phyloP scores from a whole-genome alignment of 1,140 invertebrate genomes.

The Heliconius hermathena region DNA sequence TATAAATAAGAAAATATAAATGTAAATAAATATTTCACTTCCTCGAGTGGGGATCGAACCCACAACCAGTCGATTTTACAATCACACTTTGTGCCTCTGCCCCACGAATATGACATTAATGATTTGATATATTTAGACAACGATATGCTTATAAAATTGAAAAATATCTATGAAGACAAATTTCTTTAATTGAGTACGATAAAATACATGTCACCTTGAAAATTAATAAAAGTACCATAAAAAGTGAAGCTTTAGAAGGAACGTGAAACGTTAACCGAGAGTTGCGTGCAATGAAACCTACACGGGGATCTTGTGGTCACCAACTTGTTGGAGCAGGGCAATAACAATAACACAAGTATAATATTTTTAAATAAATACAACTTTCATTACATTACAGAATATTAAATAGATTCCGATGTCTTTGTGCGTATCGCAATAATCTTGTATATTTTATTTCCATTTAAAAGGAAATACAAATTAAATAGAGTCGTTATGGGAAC shows the following conservation, averaged over 20 bases:
- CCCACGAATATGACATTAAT: background rate
- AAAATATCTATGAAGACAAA: background rate
- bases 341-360: slow-evolving; percentile 38
- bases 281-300: slow-evolving; percentile 56
- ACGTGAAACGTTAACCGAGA: slow-evolving; percentile 58
- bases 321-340: slow-evolving; percentile 40
- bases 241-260: slow-evolving; percentile 58
- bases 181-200: background rate
- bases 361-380: slow-evolving; percentile 31
- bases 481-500: slow-evolving; percentile 59
- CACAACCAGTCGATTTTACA: too few species aligned
- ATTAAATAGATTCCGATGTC: slow-evolving; percentile 48
- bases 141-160: background rate
- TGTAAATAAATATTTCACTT: too few species aligned
- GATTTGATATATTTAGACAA: background rate
- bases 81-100: too few species aligned
- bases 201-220: background rate
- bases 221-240: slow-evolving; percentile 50
- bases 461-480: slow-evolving; percentile 50
- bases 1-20: too few species aligned
- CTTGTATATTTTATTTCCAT: slow-evolving; percentile 53
- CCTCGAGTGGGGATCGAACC: too few species aligned
- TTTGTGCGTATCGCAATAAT: slow-evolving; percentile 53
- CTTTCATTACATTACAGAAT: background rate
- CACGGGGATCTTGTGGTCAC: slow-evolving; percentile 54